Evolutionary conservation across 2,797 vertebrate species (phyloP).

Genomic region (Austrolebias charrua): DNA sequence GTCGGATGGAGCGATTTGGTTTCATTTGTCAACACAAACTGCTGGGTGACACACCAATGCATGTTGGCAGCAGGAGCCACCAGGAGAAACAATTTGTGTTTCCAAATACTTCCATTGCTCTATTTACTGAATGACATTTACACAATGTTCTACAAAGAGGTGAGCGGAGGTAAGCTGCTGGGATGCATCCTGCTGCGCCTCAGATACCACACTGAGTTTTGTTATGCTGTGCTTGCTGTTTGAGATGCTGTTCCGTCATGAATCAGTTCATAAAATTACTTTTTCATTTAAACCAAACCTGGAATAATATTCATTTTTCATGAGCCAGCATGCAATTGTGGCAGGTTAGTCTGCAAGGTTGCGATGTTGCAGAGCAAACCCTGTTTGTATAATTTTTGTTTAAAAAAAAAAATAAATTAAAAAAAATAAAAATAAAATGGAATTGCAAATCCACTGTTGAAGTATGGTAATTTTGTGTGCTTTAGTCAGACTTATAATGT

Average conservation of each 20-base stretch:
- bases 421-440: neutral
- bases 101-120: constrained; percentile 39
- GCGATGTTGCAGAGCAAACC: neutral
- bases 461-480: no score
- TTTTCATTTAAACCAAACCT: constrained; percentile 26
- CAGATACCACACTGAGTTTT: constrained; percentile 40
- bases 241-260: constrained; percentile 12
- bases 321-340: neutral
- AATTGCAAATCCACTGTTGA: no score
- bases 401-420: neutral
- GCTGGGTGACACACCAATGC: constrained; percentile 39
- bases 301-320: constrained; percentile 1
- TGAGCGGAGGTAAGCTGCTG: constrained; percentile 48
- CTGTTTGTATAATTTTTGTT: neutral
- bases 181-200: constrained; percentile 41
- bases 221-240: constrained; percentile 34
- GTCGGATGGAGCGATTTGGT: constrained; percentile 50
- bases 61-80: constrained; percentile 5
- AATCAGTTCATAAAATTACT: constrained; percentile 33
- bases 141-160: constrained; percentile 53
- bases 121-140: constrained; percentile 60
- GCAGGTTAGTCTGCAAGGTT: constrained; percentile 4
- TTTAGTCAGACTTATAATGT: no score
- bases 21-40: constrained; percentile 61
- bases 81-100: constrained; percentile 43